A percentile compares a stretch with the other conserved stretches of the same genome.
Evolutionary conservation across 2,888 invertebrate species (phyloP).

Genomic region (Bellardia bayeri): DNA sequence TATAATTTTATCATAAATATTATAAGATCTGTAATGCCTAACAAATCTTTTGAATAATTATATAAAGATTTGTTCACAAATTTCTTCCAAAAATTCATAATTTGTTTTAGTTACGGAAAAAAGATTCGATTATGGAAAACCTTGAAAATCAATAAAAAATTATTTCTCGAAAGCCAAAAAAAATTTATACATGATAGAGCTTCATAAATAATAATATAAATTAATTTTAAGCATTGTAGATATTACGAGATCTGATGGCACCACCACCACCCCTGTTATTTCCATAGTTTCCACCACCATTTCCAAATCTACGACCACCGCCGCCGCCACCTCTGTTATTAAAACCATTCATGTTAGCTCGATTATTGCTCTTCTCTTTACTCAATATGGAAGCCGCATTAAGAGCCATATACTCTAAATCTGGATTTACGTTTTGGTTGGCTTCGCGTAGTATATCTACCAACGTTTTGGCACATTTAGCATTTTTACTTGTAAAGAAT

Average conservation of each 20-base stretch:
- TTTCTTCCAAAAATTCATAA: too few relatives aligned
- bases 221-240: slow-evolving; percentile 72
- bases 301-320: slow-evolving; percentile 72
- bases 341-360: slow-evolving; percentile 85
- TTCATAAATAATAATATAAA: slow-evolving; percentile 21
- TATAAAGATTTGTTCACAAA: too few relatives aligned
- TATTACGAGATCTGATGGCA: slow-evolving; percentile 75
- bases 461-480: slow-evolving; percentile 93
- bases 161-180: background rate
- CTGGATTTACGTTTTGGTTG: slow-evolving; percentile 94
- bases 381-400: slow-evolving; percentile 82
- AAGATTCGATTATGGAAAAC: background rate
- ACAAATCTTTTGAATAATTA: too few relatives aligned
- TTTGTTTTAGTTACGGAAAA: too few relatives aligned
- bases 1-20: too few relatives aligned
- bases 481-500: slow-evolving; percentile 95
- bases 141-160: slow-evolving; percentile 9
- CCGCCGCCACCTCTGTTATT: slow-evolving; percentile 75
- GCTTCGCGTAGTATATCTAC: slow-evolving; percentile 95
- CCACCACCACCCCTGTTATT: slow-evolving; percentile 70
- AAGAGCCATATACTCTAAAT: slow-evolving; percentile 91
- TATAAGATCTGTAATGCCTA: too few relatives aligned
- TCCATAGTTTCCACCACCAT: slow-evolving; percentile 68
- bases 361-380: slow-evolving; percentile 79
- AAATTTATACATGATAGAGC: background rate